Evolutionary conservation across 2,797 vertebrate genomes (phyloP), one percentile per base, ranked within the genome.

Genomic region (Rhynchotus rufescens): DNA sequence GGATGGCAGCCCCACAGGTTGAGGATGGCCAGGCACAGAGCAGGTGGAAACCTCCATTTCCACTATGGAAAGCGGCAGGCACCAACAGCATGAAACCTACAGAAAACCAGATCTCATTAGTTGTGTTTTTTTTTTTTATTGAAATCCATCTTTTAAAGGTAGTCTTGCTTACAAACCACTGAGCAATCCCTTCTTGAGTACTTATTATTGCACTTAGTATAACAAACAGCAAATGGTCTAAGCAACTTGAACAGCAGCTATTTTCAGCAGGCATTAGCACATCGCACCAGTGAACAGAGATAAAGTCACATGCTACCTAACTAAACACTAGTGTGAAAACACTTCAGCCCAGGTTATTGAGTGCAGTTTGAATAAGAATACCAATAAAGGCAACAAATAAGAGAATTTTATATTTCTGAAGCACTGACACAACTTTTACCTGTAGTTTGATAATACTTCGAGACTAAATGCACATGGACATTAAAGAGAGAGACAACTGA

Each of bases 391-490:
- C 47, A 42, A 12, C 7, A 26, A 44, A n/a, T 56, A 19, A 65
- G 1, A 65, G 7, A 6, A 3, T 8, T 22, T 61, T 34, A 52
- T 66, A 9, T 26, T 26, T 17, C 45, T 74, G 3, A 88, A 71
- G 13, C 34, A 45, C 10, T 38, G 60, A 25, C 13, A 77, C 13
- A 77, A 32, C 5, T 73, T 51, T 19, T 32, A 4, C 10, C 30
- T 69, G 17, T 20, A 68, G 10, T 45, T 77, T 56, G 59, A 77
- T 13, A 73, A 66, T 3, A 8, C 9, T 56, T 67, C 10, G 26
- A 61, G 30, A 42, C 2, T 34, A 5, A 76, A 72, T 2, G 2
- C 3, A 1, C 0, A 3, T 9, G 8, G 6, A 73, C 5, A 20
- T 36, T 52, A 9, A 28, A 52, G 25, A 14, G 23, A 23, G 23